Base-by-base conservation (phyloP, 2,113 vertebrate genomes). In the Buteo buteo region DNA sequence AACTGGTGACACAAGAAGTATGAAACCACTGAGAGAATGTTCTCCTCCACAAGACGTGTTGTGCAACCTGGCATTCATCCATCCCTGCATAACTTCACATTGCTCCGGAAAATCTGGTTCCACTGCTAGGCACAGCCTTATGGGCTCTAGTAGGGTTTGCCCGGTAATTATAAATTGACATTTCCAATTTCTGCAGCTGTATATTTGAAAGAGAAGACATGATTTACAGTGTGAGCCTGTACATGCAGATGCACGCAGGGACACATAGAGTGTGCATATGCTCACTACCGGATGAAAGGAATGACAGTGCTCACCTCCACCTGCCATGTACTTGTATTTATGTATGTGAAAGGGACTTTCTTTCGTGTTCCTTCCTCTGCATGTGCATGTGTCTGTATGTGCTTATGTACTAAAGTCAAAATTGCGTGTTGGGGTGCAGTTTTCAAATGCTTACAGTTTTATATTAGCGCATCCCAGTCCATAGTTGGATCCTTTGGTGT, bases 341-440 rank as follows among this genome's bases (percentile, higher is more conserved):
- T 13, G 18, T n/a, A 9, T 28, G 34, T 1, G 3, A 28, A 64
- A 62, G 26, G 36, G 28, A 26, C 42, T 77, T 9, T 13, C 8
- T 58, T n/a, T 31, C 11, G 9, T 0, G 0, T 52, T 59, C 47
- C 28, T 71, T 58, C 44, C 21, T 81, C 42, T 67, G 28, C 25
- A 11, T 0, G 0, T 24, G 15, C 50, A 20, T 38, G 12, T 29
- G 4, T 42, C 34, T 65, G 18, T 25, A 0, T 52, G 25, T 74
- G 13, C 54, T 28, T 67, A 28, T 25, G 1, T 25, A 29, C 4
- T 61, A 1, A 69, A 73, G 45, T 66, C 3, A 70, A 20, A 78
- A 38, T 22, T 16, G 19, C 16, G 22, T 8, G 54, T 18, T 31
- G 13, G 32, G 17, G 7, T 2, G 2, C 58, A 62, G 19, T 61